phyloP scores from a whole-genome alignment of 2,113 vertebrate genomes.

The Mungos mungo region DNA sequence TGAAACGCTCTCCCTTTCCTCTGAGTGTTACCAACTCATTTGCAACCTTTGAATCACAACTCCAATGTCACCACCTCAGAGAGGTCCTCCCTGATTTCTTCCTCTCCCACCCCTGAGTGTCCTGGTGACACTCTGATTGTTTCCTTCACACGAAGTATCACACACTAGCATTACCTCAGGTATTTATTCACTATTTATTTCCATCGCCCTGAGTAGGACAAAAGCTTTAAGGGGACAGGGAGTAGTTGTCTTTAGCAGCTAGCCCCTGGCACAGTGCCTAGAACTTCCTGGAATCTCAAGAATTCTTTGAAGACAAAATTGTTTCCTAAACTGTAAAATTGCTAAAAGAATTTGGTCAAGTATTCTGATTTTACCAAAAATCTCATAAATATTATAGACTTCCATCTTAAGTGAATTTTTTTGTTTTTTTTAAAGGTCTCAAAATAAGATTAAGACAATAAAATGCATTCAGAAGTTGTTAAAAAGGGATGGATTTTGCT shows the following conservation, averaged over 20 bases:
- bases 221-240: neutral
- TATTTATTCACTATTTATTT: neutral
- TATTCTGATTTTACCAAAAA: slow-evolving; percentile 7
- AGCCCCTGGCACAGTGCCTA: neutral
- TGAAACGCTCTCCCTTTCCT: neutral
- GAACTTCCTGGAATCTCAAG: neutral
- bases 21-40: neutral
- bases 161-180: neutral
- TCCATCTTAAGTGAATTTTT: neutral
- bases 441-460: neutral
- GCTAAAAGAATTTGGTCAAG: neutral
- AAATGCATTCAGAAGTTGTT: neutral
- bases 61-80: neutral
- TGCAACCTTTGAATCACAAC: neutral
- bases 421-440: neutral
- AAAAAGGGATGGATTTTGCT: slow-evolving; percentile 12
- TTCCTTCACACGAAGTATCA: neutral
- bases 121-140: neutral
- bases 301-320: slow-evolving; percentile 9
- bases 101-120: neutral
- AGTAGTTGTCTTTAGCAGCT: neutral
- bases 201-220: neutral
- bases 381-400: neutral
- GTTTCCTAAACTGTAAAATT: slow-evolving; percentile 11
- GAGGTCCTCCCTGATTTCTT: neutral